Percentiles rank a stretch among this genome's conserved stretches.
phyloP scores from a whole-genome alignment of 2,888 invertebrate genomes.

The Sturmia bella region DNA sequence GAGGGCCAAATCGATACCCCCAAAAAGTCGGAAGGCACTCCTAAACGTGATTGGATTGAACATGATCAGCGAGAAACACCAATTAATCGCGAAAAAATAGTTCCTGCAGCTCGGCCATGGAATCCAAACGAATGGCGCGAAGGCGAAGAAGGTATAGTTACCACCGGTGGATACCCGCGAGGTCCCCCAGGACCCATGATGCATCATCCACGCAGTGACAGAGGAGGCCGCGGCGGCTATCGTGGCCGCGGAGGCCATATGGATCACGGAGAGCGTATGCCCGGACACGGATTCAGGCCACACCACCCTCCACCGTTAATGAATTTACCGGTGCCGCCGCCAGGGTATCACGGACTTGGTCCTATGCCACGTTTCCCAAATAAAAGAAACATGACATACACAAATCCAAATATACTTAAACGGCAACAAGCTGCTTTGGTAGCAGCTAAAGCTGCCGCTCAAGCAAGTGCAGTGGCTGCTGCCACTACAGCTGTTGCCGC shows the following conservation, averaged over 20 bases:
- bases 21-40: constrained; percentile 57
- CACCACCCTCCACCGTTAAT: constrained; percentile 79
- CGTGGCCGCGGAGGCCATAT: constrained; percentile 73
- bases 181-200: constrained; percentile 54
- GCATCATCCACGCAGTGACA: constrained; percentile 77
- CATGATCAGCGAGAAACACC: constrained; percentile 74
- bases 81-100: constrained; percentile 65
- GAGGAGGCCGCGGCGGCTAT: constrained; percentile 75
- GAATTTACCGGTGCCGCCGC: constrained; percentile 76
- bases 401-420: constrained; percentile 77
- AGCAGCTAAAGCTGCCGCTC: constrained; percentile 76
- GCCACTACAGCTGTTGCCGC: constrained; percentile 80
- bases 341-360: constrained; percentile 72
- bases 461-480: constrained; percentile 79
- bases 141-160: constrained; percentile 72
- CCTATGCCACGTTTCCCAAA: constrained; percentile 76
- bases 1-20: constrained; percentile 73
- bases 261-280: constrained; percentile 74
- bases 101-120: constrained; percentile 72
- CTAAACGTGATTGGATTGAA: constrained; percentile 70
- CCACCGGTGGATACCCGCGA: constrained; percentile 66
- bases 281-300: constrained; percentile 75
- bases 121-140: constrained; percentile 77
- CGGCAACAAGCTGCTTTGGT: constrained; percentile 75
- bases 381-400: constrained; percentile 80